Conservation (phyloP, 2,888 invertebrate genomes). For the Caenorhabditis japonica region DNA sequence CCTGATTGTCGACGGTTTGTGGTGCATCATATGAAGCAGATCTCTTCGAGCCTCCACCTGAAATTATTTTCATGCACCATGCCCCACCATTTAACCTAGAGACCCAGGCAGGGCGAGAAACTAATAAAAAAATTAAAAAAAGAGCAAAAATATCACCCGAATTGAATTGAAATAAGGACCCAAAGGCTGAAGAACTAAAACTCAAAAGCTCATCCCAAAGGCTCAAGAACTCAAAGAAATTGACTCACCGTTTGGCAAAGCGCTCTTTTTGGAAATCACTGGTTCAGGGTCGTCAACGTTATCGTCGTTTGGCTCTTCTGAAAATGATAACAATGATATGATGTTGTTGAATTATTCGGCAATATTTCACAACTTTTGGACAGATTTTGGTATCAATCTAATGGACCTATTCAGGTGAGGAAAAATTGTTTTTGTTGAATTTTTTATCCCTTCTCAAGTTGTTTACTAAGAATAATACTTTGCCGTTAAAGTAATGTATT, state of each 20-base stretch:
- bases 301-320: slow-evolving; percentile 46
- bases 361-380: no score
- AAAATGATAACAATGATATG: no score
- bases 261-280: slow-evolving; percentile 12
- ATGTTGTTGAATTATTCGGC: no score
- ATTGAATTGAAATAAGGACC: slow-evolving; percentile 22
- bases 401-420: no score
- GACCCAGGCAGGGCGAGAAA: slow-evolving; percentile 27
- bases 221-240: neutral
- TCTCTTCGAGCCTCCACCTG: slow-evolving; percentile 33
- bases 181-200: neutral
- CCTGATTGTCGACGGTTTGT: slow-evolving; percentile 42
- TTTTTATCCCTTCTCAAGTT: no score
- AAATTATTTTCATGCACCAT: slow-evolving; percentile 46
- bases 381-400: no score
- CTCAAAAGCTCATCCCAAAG: slow-evolving; percentile 13
- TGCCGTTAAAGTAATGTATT: no score
- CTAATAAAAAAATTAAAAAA: slow-evolving; percentile 24
- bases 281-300: slow-evolving; percentile 18
- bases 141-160: slow-evolving; percentile 1
- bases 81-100: slow-evolving; percentile 47
- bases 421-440: no score
- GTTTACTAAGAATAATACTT: no score
- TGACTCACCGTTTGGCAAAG: slow-evolving; percentile 34
- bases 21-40: slow-evolving; percentile 27